Conservation (phyloP, 2,888 invertebrate species). For the Notocelia uddmanniana region DNA sequence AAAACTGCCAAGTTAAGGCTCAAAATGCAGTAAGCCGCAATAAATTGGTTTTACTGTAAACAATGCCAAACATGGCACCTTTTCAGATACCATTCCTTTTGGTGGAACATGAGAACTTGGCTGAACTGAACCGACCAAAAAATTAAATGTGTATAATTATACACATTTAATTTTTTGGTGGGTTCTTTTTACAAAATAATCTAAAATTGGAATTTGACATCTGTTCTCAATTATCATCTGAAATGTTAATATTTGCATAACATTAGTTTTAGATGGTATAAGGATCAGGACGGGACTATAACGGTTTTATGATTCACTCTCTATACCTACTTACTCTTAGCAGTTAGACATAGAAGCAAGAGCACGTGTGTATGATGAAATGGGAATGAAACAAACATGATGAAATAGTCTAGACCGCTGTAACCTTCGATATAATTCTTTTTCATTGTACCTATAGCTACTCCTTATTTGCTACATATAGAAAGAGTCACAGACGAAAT, state of each 20-base stretch:
- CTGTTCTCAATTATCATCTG: background rate
- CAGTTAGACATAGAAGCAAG: background rate
- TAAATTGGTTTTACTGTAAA: too few species aligned
- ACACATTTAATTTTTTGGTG: too few species aligned
- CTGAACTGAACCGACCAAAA: too few species aligned
- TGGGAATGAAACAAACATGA: conserved; percentile 25
- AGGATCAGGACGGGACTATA: background rate
- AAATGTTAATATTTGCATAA: background rate
- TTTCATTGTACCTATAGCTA: background rate
- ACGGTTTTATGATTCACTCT: background rate
- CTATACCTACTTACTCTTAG: too few species aligned
- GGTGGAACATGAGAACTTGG: too few species aligned
- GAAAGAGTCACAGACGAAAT: background rate
- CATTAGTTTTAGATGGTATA: background rate
- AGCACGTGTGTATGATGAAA: conserved; percentile 31
- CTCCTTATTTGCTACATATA: background rate
- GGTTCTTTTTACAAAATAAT: background rate
- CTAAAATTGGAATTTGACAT: background rate
- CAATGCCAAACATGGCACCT: too few species aligned
- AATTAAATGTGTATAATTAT: too few species aligned
- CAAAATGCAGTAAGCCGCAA: too few species aligned
- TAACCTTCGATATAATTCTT: background rate
- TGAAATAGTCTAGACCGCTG: conserved; percentile 12
- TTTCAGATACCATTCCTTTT: too few species aligned
- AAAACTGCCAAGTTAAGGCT: too few species aligned